phyloP scores from a whole-genome alignment of 2,113 vertebrate genomes.

The Ptyas mucosa region DNA sequence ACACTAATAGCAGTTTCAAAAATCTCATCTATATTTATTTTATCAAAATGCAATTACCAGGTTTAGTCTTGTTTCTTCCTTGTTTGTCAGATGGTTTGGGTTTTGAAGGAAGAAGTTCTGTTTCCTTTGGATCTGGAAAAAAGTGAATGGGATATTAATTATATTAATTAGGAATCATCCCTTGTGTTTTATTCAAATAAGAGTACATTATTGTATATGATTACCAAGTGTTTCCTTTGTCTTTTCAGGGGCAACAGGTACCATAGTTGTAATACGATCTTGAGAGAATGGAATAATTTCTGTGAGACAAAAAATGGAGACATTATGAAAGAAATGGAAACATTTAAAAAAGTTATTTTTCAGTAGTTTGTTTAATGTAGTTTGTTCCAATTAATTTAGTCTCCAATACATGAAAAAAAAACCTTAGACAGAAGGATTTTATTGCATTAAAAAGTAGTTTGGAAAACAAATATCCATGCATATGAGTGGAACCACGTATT shows the following conservation, averaged over 20 bases:
- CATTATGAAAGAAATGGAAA: slow-evolving; percentile 23
- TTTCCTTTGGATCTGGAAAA: slow-evolving; percentile 73
- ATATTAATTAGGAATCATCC: slow-evolving; percentile 14
- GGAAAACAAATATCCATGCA: not conserved
- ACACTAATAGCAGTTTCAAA: slow-evolving; percentile 10
- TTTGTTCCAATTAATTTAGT: not conserved
- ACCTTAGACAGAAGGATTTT: not conserved
- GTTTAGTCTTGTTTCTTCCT: slow-evolving; percentile 61
- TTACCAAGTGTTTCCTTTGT: slow-evolving; percentile 69
- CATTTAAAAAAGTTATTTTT: not conserved
- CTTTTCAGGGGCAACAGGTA: slow-evolving; percentile 58
- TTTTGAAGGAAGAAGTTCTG: slow-evolving; percentile 65
- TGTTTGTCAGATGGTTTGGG: slow-evolving; percentile 62
- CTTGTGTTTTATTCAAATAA: slow-evolving; percentile 45
- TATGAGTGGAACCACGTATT: not conserved
- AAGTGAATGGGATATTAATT: slow-evolving; percentile 47
- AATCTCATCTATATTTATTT: not conserved
- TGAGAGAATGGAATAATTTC: slow-evolving; percentile 54
- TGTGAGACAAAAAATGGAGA: slow-evolving; percentile 39
- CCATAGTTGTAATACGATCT: slow-evolving; percentile 50
- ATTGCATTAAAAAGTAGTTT: not conserved
- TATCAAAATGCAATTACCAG: slow-evolving; percentile 67
- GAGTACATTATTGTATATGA: slow-evolving; percentile 31
- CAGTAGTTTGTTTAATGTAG: not conserved
- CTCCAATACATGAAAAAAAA: not conserved